These are phyloP conservation scores for Neosilurus hyrtlii DNA, from an alignment of 2,797 vertebrate species.

Conservation along the genomic window DNA sequence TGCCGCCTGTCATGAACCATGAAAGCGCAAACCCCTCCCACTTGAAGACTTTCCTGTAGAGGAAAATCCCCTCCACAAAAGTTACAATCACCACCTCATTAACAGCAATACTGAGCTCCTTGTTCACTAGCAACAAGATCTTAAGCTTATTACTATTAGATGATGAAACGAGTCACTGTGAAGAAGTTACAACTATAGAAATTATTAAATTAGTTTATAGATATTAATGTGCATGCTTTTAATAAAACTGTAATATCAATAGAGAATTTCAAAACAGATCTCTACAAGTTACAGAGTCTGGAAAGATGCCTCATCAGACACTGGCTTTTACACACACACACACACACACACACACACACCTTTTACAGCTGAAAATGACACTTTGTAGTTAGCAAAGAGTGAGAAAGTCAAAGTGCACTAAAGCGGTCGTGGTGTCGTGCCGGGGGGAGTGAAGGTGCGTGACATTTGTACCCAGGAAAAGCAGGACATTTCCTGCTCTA, in stretches of 20 bases:
- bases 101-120: background rate
- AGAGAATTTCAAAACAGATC: background rate
- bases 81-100: background rate
- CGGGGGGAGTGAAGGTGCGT: background rate
- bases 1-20: background rate
- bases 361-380: background rate
- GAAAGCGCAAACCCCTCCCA: background rate
- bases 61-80: background rate
- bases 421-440: background rate
- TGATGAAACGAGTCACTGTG: background rate
- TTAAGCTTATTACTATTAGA: background rate
- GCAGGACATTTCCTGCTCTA: slow-evolving; percentile 19
- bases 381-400: background rate
- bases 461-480: slow-evolving; percentile 16
- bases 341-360: background rate
- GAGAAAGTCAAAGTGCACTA: background rate
- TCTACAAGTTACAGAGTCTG: background rate
- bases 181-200: background rate
- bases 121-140: background rate
- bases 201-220: background rate
- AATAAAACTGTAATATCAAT: background rate
- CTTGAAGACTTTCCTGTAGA: background rate
- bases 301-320: background rate
- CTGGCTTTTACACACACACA: background rate
- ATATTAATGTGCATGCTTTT: background rate